Evolutionary conservation across 1,140 invertebrate genomes (phyloP).

Genomic region (Cecropterus lyciades): DNA sequence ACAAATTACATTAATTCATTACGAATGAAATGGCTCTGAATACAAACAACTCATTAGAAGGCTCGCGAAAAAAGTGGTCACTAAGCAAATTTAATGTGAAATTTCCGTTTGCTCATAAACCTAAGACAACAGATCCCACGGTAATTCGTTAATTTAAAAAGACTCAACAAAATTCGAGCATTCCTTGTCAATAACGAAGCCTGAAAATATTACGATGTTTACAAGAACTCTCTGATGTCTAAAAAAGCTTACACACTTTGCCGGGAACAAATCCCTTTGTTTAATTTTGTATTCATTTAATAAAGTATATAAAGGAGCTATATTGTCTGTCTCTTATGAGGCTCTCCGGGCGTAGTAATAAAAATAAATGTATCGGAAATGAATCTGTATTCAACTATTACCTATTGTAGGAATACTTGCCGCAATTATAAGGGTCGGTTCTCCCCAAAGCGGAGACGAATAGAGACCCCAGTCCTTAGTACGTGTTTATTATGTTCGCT

Average conservation of each 20-base stretch:
- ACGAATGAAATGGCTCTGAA: background rate
- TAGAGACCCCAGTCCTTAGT: too few species aligned
- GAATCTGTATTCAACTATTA: too few species aligned
- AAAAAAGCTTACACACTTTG: background rate
- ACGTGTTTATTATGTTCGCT: too few species aligned
- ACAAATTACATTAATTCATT: background rate
- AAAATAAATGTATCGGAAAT: too few species aligned
- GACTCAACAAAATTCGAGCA: background rate
- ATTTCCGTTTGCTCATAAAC: background rate
- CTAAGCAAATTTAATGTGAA: background rate
- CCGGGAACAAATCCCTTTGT: background rate
- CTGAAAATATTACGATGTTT: background rate
- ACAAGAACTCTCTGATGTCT: background rate
- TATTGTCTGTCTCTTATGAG: too few species aligned
- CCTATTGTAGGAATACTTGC: too few species aligned
- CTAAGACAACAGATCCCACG: background rate
- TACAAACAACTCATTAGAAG: conserved; percentile 1
- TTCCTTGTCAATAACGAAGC: conserved; percentile 1
- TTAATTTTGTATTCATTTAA: background rate
- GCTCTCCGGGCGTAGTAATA: too few species aligned
- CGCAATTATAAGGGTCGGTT: too few species aligned
- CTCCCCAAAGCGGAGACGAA: too few species aligned
- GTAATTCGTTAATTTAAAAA: background rate
- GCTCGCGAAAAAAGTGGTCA: background rate
- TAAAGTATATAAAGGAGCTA: background rate